A percentile compares a stretch with the other conserved stretches of the same genome.
These are phyloP conservation scores for Epistrophe grossulariae DNA, from an alignment of 2,888 invertebrate genomes.

Conservation along the genomic window DNA sequence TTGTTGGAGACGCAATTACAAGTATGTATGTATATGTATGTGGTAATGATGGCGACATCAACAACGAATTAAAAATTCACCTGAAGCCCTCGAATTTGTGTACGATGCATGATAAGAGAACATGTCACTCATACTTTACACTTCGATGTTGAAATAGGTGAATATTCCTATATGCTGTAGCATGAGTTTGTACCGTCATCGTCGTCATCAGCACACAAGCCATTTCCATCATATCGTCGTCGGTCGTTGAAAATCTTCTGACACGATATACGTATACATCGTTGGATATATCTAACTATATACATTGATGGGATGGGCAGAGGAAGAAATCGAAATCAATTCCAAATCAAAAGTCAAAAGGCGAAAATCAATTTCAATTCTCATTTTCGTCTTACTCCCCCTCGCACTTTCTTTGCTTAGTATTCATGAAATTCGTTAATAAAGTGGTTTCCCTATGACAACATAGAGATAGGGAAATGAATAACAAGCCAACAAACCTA, in stretches of 20 bases:
- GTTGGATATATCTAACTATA: background rate
- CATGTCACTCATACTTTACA: conserved; percentile 32
- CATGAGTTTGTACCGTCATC: background rate
- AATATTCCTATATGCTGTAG: background rate
- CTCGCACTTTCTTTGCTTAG: conserved; percentile 51
- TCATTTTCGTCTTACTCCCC: conserved; percentile 49
- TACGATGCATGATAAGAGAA: conserved; percentile 47
- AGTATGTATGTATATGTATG: background rate
- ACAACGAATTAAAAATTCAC: conserved; percentile 43
- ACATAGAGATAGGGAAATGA: conserved; percentile 51
- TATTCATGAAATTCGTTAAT: conserved; percentile 74
- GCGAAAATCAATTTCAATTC: conserved; percentile 73
- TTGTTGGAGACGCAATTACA: conserved; percentile 21
- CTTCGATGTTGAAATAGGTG: background rate
- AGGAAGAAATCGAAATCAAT: conserved; percentile 57
- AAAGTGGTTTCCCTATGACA: conserved; percentile 67
- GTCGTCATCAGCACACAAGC: conserved; percentile 1
- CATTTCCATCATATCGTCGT: conserved; percentile 2
- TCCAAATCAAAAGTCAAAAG: conserved; percentile 72
- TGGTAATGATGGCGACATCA: conserved; percentile 44
- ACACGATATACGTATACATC: background rate
- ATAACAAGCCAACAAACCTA: conserved; percentile 71
- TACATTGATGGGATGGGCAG: background rate
- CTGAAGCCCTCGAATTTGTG: background rate
- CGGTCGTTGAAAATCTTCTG: conserved; percentile 6